Evolutionary conservation across 2,888 invertebrate species (phyloP).

Genomic region (Halocaridina rubra): DNA sequence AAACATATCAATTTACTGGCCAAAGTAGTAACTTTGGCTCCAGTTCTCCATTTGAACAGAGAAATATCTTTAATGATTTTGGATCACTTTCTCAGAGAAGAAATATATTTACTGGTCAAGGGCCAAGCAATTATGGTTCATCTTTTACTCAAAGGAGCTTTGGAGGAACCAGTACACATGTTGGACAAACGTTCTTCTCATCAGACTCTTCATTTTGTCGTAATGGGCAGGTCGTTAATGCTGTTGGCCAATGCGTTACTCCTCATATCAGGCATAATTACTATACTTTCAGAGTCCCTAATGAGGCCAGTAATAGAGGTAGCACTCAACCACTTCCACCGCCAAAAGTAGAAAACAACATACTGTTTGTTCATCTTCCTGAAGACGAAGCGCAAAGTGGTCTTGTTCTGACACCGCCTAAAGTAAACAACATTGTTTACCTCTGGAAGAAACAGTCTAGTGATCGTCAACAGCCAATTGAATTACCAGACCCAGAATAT

Average conservation of each 20-base stretch:
- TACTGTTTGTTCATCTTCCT: constrained; percentile 47
- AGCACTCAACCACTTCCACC: constrained; percentile 40
- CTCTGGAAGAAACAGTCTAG: constrained; percentile 30
- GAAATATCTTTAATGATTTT: too few species aligned
- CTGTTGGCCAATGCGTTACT: constrained; percentile 33
- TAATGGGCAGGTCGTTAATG: constrained; percentile 22
- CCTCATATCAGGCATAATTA: constrained; percentile 36
- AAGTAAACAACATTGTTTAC: constrained; percentile 41
- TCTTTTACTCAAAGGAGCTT: neutral
- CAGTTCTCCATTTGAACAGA: too few species aligned
- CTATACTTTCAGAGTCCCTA: constrained; percentile 39
- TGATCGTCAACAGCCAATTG: constrained; percentile 14
- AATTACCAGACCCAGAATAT: constrained; percentile 15
- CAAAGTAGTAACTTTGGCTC: too few species aligned
- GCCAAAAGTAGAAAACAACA: constrained; percentile 43
- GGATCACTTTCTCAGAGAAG: too few species aligned
- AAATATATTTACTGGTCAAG: too few species aligned
- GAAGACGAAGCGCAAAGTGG: constrained; percentile 17
- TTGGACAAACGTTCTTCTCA: too few species aligned
- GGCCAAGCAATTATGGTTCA: neutral
- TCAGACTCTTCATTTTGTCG: neutral
- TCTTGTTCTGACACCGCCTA: constrained; percentile 49
- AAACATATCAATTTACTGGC: too few species aligned
- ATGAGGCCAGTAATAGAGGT: neutral
- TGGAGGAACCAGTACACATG: neutral